Evolutionary conservation across 2,888 invertebrate species (phyloP).

Genomic region (Calameuta filiformis): DNA sequence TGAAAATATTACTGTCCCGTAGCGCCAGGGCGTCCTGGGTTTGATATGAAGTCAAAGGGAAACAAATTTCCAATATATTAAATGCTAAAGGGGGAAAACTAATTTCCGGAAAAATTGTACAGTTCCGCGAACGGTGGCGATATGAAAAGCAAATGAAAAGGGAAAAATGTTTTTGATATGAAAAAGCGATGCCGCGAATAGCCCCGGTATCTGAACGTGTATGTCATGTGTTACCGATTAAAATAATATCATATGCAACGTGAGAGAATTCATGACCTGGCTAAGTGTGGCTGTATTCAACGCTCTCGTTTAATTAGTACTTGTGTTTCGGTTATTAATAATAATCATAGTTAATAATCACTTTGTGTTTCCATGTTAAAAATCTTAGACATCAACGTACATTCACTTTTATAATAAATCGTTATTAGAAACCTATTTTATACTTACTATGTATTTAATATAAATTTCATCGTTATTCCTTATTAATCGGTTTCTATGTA

Average conservation of each 20-base stretch:
- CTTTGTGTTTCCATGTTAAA: slow-evolving; percentile 52
- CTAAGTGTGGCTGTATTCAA: slow-evolving; percentile 50
- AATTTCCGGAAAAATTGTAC: background rate
- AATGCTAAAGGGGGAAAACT: background rate
- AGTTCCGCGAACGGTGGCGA: background rate
- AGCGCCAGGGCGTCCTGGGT: background rate
- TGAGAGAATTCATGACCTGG: slow-evolving; percentile 54
- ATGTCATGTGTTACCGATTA: slow-evolving; percentile 10
- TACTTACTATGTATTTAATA: slow-evolving; percentile 61
- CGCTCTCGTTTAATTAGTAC: slow-evolving; percentile 47
- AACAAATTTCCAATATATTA: background rate
- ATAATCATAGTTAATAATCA: slow-evolving; percentile 55
- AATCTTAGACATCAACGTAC: slow-evolving; percentile 66
- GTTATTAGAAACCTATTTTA: slow-evolving; percentile 64
- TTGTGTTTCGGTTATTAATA: slow-evolving; percentile 49
- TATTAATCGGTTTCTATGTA: slow-evolving; percentile 19
- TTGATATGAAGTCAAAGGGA: background rate
- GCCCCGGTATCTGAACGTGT: background rate
- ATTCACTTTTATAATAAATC: slow-evolving; percentile 64
- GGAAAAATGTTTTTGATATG: background rate
- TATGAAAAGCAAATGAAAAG: background rate
- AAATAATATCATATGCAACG: slow-evolving; percentile 41
- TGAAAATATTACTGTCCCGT: background rate
- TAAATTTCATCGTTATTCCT: slow-evolving; percentile 40
- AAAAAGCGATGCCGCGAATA: background rate